Base-by-base conservation (phyloP, 2,797 vertebrate genomes). In the Sebastes aleutianus region DNA sequence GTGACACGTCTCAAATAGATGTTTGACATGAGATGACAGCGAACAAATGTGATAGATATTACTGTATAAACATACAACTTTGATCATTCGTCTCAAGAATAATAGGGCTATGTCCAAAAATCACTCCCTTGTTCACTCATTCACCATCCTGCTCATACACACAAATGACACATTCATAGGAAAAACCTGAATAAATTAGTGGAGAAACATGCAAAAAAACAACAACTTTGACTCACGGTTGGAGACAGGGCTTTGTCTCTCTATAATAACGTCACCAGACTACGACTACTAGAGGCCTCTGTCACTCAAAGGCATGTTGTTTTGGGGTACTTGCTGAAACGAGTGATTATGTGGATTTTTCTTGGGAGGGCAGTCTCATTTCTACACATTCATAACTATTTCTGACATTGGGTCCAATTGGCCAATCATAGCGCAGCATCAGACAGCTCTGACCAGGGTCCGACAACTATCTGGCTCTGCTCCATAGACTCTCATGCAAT, bases 1-100 rank as follows among this genome's bases (percentile, higher is more conserved):
- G 80, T 26, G 62, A 82, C 74, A 29, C 68, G 27, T 64, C 79
- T 71, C 57, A 76, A 70, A 75, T 64, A 27, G 36, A 27, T 78
- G 82, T 69, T 71, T 74, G 75, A 85, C 78, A 67, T 16, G 61
- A 72, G 56, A 24, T 26, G 80, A 81, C 56, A 47, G 14, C 2
- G 16, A 61, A 68, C 26, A 72, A 36, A 74, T 27, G 16, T 34
- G 56, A 74, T 9, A 50, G 32, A 76, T 27, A 16, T 54, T 6
- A 12, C 24, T 66, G 36, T 66, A 50, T 7, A 50, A 65, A 81
- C 39, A 34, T 8, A 32, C 22, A 36, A 76, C 66, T 79, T 53
- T 12, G 16, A 39, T 59, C 20, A 54, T 70, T 61, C 7, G 27
- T 59, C 36, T 70, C 5, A 39, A 43, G 14, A 22, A 8, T 34